Evolutionary conservation across 2,888 invertebrate genomes (phyloP).

Genomic region (Alloplasta piceator): DNA sequence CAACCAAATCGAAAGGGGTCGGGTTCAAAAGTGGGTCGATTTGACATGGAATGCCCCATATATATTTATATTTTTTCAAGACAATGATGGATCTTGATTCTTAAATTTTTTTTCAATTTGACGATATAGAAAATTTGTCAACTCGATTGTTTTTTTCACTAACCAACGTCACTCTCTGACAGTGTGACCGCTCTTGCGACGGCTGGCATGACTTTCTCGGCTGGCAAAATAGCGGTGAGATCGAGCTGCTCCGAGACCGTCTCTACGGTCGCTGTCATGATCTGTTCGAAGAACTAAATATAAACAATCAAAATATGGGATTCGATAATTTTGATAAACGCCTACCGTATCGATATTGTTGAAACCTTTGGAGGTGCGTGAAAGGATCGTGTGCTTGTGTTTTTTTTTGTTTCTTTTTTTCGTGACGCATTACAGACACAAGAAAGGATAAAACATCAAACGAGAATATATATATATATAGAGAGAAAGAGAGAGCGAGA

Average conservation of each 20-base stretch:
- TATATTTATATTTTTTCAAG: too few relatives aligned
- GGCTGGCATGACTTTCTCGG: conserved; percentile 89
- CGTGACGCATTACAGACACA: conserved; percentile 66
- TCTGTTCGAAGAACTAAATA: conserved; percentile 86
- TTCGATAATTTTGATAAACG: conserved; percentile 74
- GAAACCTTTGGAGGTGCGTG: conserved; percentile 35
- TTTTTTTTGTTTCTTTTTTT: conserved; percentile 54
- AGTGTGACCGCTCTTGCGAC: conserved; percentile 94
- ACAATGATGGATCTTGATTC: too few relatives aligned
- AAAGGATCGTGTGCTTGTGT: conserved; percentile 17
- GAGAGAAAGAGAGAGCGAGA: too few relatives aligned
- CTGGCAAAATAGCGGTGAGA: conserved; percentile 93
- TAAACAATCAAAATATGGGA: conserved; percentile 80
- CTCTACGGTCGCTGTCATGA: conserved; percentile 98
- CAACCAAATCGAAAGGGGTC: too few relatives aligned
- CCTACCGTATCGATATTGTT: conserved; percentile 75
- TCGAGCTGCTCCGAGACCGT: conserved; percentile 96
- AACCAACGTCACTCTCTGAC: conserved; percentile 95
- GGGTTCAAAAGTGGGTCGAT: too few relatives aligned
- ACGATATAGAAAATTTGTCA: background rate
- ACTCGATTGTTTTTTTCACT: conserved; percentile 70
- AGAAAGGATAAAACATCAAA: conserved; percentile 69
- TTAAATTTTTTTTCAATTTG: background rate
- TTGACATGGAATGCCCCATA: too few relatives aligned
- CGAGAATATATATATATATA: conserved; percentile 65